Evolutionary conservation across 2,113 vertebrate genomes (phyloP), one percentile per base, ranked within the genome.

Genomic region (Brachirus orientalis): DNA sequence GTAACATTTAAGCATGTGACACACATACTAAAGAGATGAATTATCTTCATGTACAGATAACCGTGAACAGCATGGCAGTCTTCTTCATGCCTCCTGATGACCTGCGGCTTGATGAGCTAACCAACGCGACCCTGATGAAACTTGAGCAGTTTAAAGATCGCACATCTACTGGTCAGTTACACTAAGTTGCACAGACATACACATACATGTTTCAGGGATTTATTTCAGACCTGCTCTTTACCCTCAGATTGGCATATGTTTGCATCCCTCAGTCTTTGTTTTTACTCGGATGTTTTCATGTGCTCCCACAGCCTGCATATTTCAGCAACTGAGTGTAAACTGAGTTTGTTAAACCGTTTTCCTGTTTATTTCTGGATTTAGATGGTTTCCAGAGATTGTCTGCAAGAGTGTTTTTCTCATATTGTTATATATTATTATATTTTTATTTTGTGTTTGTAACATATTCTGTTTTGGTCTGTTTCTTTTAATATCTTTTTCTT

Each of bases 101-200:
- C 44, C 93, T 99, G 44, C 92, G 93, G 89, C 91, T 99, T 77
- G 94, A 95, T 62, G 96, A 98, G 54, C 62, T 99, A 59, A 98
- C 98, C 10, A 96, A 96, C 17, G 97, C 94, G 2, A 99, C 98
- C 51, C 92, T 96, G 79, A 96, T 94, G 92, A 99, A 99, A 82
- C 93, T 99, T 72, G 98, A 99, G 92, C 96, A 98, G 89, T 99
- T 99, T 75, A 94, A 95, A 89, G 95, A 98, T 47, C 96, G 95
- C 80, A 99, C 98, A 54, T 92, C 98, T 88, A 97, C 98, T 83
- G 98, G 98, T 96, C 80, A 94, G 87, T 87, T 4, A 3, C 6
- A 2, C 46, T 43, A 48, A n/a, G 40, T 38, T 12, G 3, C 17
- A n/a, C 18, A 36, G 47, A 28, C 45, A 33, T 69, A 2, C 8